Evolutionary conservation across 2,113 vertebrate species (phyloP).

Genomic region (Bungarus multicinctus): DNA sequence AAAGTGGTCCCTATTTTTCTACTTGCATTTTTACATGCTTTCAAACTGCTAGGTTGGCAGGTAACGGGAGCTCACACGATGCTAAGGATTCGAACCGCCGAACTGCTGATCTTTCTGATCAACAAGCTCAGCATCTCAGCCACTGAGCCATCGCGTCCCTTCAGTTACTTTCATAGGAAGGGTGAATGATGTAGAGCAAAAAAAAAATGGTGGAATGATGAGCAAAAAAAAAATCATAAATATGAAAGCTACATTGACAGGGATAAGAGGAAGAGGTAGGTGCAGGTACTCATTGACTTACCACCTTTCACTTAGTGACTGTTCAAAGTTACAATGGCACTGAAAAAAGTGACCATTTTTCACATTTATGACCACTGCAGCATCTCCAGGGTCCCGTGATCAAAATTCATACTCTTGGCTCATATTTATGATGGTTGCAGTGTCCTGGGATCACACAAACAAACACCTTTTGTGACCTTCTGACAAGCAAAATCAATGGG

Average conservation of each 20-base stretch:
- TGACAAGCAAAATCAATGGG: background rate
- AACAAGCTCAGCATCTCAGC: no score
- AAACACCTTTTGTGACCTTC: background rate
- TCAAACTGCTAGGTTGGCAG: no score
- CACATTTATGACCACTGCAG: background rate
- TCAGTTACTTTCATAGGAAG: background rate
- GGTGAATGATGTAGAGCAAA: background rate
- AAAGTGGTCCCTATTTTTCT: no score
- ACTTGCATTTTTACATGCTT: no score
- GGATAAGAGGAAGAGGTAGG: background rate
- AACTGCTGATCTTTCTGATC: no score
- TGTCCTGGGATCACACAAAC: accelerated
- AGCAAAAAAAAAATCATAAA: background rate
- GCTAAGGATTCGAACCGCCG: no score
- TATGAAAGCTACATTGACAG: background rate
- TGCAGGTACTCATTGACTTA: background rate
- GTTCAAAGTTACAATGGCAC: background rate
- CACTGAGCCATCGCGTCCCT: no score
- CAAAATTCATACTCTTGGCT: background rate
- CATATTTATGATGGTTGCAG: background rate
- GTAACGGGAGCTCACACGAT: no score
- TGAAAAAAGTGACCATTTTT: background rate
- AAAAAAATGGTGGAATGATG: background rate
- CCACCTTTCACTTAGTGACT: background rate
- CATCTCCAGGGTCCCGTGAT: background rate